phyloP scores from a whole-genome alignment of 2,888 invertebrate species.

The Sminthurinus aureus region DNA sequence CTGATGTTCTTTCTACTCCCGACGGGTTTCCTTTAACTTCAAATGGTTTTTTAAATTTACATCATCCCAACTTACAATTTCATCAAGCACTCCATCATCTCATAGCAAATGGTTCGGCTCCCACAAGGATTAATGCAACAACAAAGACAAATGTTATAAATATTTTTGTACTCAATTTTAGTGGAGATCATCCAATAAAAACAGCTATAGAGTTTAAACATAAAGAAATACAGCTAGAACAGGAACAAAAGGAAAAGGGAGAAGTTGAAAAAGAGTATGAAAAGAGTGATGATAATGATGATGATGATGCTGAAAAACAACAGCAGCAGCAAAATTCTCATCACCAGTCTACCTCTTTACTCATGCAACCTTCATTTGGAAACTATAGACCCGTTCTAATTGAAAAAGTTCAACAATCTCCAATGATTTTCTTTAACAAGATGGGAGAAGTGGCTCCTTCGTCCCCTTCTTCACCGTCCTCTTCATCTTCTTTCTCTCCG shows the following conservation, averaged over 20 bases:
- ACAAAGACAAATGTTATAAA: slow-evolving; percentile 60
- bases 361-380: slow-evolving; percentile 15
- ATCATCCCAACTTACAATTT: slow-evolving; percentile 59
- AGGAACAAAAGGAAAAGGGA: slow-evolving; percentile 36
- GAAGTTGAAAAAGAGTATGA: slow-evolving; percentile 36
- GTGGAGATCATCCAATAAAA: slow-evolving; percentile 34
- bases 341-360: neutral
- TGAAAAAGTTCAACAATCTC: slow-evolving; percentile 40
- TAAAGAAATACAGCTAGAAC: slow-evolving; percentile 36
- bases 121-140: slow-evolving; percentile 57
- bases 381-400: slow-evolving; percentile 32
- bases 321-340: neutral
- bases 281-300: neutral
- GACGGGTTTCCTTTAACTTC: slow-evolving; percentile 58
- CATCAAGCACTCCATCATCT: slow-evolving; percentile 60
- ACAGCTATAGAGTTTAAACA: slow-evolving; percentile 21
- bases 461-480: neutral
- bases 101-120: slow-evolving; percentile 59
- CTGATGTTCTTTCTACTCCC: slow-evolving; percentile 46
- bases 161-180: slow-evolving; percentile 59
- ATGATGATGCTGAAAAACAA: neutral
- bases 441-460: neutral
- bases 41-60: slow-evolving; percentile 53
- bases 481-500: neutral
- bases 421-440: slow-evolving; percentile 44